Base-by-base conservation (phyloP, 1,140 invertebrate species). In the Trichogramma pretiosum region DNA sequence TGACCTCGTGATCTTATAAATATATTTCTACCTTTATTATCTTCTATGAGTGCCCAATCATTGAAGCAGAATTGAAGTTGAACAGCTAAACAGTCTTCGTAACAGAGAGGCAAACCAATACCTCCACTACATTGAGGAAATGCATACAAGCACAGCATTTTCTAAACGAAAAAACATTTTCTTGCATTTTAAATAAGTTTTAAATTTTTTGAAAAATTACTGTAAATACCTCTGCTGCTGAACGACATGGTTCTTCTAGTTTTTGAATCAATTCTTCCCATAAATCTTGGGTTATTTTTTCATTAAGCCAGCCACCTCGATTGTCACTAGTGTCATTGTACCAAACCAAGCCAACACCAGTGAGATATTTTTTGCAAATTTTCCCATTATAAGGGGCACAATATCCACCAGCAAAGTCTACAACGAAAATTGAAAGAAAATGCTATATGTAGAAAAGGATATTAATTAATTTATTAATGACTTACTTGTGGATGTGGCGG, bases 11-110 rank as follows among this genome's bases (percentile, higher is more conserved):
- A 83, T 68, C 85, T 81, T 52, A 89, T 81, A 62, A 74, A 83
- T 44, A 89, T 81, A 10, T 82, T 80, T 40, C 82, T 74, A 48
- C 82, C 78, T 64, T 90, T 93, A 64, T 91, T 89, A 56, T 89
- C 87, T 70, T 93, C 88, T 47, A 94, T 83, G 23, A 89, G 65
- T 14, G 86, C 82, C 92, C 92, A 95, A 60, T 94, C 86, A 59
- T 87, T 88, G 64, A 89, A 92, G 71, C 93, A 97, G 68, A 94
- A 89, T 54, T 90, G 78, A 60, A 89, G 80, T 61, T 84, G 82
- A 5, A 93, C 85, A 21, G 90, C 92, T 57, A 89, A 80, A 64
- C 93, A 96, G 62, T 94, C 91, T 77, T 96, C 90, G 56, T 87
- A 89, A 74, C 86, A 95, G 10, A 92, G 66, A 14, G 87, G 86